Percentiles rank a stretch among this genome's conserved stretches.
Evolutionary conservation across 1,140 invertebrate species (phyloP).

Genomic region (Condylostylus longicornis): DNA sequence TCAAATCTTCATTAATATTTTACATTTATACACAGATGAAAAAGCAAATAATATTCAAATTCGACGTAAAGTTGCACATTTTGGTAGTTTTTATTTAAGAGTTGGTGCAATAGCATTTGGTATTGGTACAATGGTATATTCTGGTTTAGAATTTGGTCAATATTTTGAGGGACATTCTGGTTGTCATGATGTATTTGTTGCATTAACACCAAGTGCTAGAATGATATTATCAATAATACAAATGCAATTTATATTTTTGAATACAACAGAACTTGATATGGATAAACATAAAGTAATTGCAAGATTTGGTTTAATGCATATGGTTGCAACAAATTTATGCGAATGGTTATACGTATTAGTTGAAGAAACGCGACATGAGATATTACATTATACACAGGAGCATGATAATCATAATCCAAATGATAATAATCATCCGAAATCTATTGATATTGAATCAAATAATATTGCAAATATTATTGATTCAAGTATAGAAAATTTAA

Average conservation of each 20-base stretch:
- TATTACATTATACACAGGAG: conserved; percentile 38
- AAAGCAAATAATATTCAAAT: conserved; percentile 25
- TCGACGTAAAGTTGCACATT: conserved; percentile 36
- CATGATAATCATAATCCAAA: conserved; percentile 17
- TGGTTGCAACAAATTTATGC: conserved; percentile 80
- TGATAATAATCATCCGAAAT: conserved; percentile 10
- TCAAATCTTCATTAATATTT: not conserved
- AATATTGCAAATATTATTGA: no score
- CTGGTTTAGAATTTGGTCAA: conserved; percentile 69
- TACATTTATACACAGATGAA: conserved; percentile 15
- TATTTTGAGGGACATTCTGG: conserved; percentile 57
- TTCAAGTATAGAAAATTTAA: no score
- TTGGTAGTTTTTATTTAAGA: conserved; percentile 76
- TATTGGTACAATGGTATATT: conserved; percentile 82
- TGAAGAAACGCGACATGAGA: conserved; percentile 63
- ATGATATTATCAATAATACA: conserved; percentile 83
- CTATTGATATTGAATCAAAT: not conserved
- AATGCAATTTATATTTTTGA: conserved; percentile 72
- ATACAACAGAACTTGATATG: conserved; percentile 46
- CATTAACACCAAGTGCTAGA: conserved; percentile 62
- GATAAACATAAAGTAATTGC: conserved; percentile 80
- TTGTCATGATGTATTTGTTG: conserved; percentile 58
- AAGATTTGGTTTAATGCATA: conserved; percentile 83
- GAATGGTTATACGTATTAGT: conserved; percentile 81
- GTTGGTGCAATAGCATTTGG: conserved; percentile 82